Conservation (phyloP, 2,888 invertebrate genomes). For the Himalopsyche kuldschensis region DNA sequence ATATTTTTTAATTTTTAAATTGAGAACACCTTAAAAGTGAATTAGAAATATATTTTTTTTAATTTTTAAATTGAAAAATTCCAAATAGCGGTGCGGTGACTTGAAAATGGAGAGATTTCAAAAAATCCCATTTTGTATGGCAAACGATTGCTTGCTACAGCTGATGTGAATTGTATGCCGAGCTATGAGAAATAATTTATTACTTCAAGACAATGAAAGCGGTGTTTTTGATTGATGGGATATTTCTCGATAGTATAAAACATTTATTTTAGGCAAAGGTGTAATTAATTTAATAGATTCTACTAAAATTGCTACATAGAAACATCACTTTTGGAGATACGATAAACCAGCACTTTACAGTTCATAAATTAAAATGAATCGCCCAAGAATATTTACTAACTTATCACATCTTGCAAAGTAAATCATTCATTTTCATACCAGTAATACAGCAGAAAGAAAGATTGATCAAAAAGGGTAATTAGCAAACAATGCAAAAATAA, state of each 20-base stretch:
- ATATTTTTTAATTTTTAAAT: no score
- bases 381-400: background rate
- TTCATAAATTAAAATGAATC: background rate
- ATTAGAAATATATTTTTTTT: no score
- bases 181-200: conserved; percentile 1
- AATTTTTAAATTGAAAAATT: no score
- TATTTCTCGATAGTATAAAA: background rate
- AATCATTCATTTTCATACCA: no score
- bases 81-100: no score
- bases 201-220: background rate
- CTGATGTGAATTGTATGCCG: background rate
- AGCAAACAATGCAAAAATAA: no score
- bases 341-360: background rate
- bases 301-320: background rate
- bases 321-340: background rate
- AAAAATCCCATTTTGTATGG: background rate
- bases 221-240: conserved; percentile 1
- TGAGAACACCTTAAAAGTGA: no score
- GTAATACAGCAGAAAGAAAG: no score
- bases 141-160: background rate
- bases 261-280: background rate
- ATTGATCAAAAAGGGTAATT: no score
- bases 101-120: no score
- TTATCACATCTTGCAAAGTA: background rate
- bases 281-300: conserved; percentile 1